phyloP scores from a whole-genome alignment of 2,113 vertebrate genomes.

The Anser cygnoides region DNA sequence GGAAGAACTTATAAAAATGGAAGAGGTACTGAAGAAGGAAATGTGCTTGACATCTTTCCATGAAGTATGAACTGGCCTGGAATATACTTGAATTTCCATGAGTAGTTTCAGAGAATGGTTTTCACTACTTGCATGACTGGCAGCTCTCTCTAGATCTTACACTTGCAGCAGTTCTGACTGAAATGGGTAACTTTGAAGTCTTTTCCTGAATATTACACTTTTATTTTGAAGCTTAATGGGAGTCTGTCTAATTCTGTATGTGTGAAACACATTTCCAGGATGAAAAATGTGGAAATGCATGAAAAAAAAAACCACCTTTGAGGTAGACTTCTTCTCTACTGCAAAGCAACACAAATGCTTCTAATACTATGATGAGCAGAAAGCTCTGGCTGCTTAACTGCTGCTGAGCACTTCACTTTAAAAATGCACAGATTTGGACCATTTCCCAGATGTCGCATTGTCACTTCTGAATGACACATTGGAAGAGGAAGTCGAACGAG shows the following conservation, averaged over 20 bases:
- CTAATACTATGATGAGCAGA: not conserved
- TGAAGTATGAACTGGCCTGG: not conserved
- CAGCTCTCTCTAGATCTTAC: not conserved
- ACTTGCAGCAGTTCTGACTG: not conserved
- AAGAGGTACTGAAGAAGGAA: not conserved
- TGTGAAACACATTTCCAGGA: not conserved
- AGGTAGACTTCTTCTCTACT: not conserved
- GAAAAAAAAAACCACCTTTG: not conserved
- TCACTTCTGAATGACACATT: slow-evolving; percentile 63
- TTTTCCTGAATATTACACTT: not conserved
- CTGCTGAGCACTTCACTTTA: not conserved
- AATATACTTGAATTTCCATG: not conserved
- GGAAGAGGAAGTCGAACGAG: slow-evolving; percentile 54
- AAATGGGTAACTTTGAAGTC: not conserved
- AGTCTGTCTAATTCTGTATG: not conserved
- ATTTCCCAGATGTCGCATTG: slow-evolving; percentile 30
- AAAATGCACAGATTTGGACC: slow-evolving; percentile 31
- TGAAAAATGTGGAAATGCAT: not conserved
- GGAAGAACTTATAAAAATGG: not conserved
- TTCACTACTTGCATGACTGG: not conserved
- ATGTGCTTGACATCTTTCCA: not conserved
- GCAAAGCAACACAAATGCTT: not conserved
- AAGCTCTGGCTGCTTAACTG: slow-evolving; percentile 17
- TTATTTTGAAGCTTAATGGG: not conserved
- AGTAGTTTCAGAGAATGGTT: not conserved